These are phyloP conservation scores for Amblyornis subalaris DNA, from an alignment of 2,113 vertebrate genomes.

Conservation along the genomic window DNA sequence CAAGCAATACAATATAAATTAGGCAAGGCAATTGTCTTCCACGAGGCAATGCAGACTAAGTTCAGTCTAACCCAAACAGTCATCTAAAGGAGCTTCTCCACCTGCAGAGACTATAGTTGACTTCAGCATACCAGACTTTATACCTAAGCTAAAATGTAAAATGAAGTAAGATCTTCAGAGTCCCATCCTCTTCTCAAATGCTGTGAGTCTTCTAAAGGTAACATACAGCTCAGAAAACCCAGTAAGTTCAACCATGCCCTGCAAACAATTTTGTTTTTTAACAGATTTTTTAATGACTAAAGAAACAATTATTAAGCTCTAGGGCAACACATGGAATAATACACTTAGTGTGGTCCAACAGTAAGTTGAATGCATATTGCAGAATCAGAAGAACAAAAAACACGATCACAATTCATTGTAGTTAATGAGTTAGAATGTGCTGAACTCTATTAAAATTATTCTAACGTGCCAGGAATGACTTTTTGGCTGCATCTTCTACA, in stretches of 20 bases:
- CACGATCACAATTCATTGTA: background rate
- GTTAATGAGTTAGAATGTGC: background rate
- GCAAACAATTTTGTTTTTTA: background rate
- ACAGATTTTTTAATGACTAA: background rate
- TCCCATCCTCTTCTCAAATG: background rate
- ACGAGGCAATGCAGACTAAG: background rate
- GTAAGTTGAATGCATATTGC: background rate
- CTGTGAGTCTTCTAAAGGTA: background rate
- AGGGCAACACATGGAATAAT: background rate
- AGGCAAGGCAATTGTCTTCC: background rate
- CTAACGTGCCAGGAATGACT: background rate
- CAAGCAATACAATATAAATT: background rate
- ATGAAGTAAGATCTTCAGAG: background rate
- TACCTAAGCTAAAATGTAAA: background rate
- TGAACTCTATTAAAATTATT: background rate
- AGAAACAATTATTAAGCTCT: background rate
- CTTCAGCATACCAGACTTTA: background rate
- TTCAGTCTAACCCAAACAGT: background rate
- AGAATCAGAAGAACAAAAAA: background rate
- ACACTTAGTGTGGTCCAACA: background rate
- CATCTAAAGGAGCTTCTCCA: background rate
- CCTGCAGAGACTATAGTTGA: background rate
- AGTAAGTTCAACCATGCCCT: background rate
- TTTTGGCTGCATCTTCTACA: background rate
- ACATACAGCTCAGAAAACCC: background rate